These are phyloP conservation scores for Dicyrtoma fusca DNA, from an alignment of 2,888 invertebrate genomes.

Conservation along the genomic window DNA sequence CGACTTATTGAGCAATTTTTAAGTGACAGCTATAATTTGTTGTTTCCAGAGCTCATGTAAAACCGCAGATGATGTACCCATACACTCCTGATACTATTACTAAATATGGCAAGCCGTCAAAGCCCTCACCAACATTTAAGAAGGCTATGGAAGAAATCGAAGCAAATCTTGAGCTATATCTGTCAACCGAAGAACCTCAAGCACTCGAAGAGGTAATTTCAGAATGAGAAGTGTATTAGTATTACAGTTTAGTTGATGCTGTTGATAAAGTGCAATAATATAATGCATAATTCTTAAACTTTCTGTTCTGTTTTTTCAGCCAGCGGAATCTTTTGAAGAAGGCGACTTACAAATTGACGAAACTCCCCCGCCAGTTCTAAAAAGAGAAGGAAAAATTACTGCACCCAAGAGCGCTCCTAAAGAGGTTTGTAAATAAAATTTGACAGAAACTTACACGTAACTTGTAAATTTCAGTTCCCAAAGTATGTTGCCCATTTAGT, in stretches of 20 bases:
- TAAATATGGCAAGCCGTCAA: slow-evolving; percentile 75
- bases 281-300: no score
- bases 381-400: slow-evolving; percentile 40
- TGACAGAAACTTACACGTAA: background rate
- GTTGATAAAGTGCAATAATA: no score
- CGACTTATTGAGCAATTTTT: no score
- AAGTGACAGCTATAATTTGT: no score
- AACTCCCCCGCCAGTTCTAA: slow-evolving; percentile 55
- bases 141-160: slow-evolving; percentile 89
- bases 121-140: slow-evolving; percentile 72
- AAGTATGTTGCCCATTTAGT: no score
- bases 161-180: slow-evolving; percentile 64
- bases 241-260: no score
- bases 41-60: slow-evolving; percentile 61
- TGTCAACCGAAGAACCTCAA: slow-evolving; percentile 12
- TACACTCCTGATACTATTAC: slow-evolving; percentile 76
- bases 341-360: slow-evolving; percentile 59
- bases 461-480: no score
- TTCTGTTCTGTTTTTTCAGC: no score
- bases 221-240: no score
- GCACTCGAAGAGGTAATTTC: background rate
- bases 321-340: slow-evolving; percentile 57
- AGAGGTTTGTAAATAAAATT: background rate
- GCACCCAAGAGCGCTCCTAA: background rate
- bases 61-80: slow-evolving; percentile 81